Evolutionary conservation across 2,797 vertebrate species (phyloP).

Genomic region (Columba guinea): DNA sequence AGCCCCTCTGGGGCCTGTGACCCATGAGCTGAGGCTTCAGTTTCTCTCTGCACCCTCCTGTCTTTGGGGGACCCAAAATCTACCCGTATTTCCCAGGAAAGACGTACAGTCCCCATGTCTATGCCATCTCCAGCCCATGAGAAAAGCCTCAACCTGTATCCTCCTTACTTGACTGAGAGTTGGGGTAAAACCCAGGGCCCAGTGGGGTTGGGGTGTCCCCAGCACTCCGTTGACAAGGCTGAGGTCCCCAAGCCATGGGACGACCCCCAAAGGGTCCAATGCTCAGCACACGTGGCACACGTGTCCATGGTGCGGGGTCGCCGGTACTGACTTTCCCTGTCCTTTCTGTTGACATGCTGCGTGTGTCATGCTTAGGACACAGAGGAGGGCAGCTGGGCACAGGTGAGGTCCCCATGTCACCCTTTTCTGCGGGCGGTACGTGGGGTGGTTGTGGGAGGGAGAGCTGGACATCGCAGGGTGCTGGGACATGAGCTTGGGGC

Average conservation of each 20-base stretch:
- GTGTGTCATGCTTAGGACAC: conserved; percentile 85
- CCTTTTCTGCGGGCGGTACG: accelerated
- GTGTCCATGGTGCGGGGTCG: neutral
- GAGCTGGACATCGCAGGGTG: neutral
- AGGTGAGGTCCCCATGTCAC: conserved; percentile 82
- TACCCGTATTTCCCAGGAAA: neutral
- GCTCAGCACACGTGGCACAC: accelerated
- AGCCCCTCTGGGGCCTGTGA: neutral
- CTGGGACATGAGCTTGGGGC: neutral
- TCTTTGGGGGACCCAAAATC: neutral
- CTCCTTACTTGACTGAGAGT: neutral
- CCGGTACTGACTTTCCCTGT: conserved; percentile 65
- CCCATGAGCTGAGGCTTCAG: neutral
- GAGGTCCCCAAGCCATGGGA: neutral
- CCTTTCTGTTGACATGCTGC: conserved; percentile 83
- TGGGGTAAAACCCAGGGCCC: neutral
- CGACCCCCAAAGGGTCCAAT: accelerated
- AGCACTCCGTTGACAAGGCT: neutral
- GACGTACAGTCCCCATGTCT: accelerated
- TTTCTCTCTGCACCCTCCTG: neutral
- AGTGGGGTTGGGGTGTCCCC: accelerated
- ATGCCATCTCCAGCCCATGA: neutral
- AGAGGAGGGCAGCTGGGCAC: conserved; percentile 98
- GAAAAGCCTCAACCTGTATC: neutral
- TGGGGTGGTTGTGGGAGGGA: neutral